phyloP scores from a whole-genome alignment of 2,113 vertebrate genomes.

The Gila orcuttii region DNA sequence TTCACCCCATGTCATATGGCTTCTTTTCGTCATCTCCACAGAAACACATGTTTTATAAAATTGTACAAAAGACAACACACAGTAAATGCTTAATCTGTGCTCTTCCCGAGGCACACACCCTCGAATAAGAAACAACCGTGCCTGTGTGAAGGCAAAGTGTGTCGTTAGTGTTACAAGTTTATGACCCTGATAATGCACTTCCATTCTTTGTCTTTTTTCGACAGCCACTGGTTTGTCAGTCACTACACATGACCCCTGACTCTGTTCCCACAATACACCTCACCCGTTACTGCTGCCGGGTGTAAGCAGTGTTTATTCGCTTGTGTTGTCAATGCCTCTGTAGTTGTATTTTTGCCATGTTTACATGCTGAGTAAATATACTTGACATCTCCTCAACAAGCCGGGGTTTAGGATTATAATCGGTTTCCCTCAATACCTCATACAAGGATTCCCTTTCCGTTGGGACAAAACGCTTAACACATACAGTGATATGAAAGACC shows the following conservation, averaged over 20 bases:
- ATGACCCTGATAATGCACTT: slow-evolving; percentile 28
- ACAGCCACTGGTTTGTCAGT: not conserved
- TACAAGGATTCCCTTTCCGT: no score
- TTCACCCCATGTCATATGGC: not conserved
- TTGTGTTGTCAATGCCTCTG: not conserved
- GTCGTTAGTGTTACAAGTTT: not conserved
- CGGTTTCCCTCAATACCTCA: no score
- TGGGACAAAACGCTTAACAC: no score
- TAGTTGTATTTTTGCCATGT: not conserved
- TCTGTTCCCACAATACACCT: slow-evolving; percentile 20
- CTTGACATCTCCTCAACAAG: not conserved
- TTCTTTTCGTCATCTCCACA: not conserved
- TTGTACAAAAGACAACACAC: not conserved
- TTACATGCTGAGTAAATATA: not conserved
- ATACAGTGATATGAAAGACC: no score
- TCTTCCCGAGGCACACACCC: not conserved
- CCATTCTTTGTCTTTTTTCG: slow-evolving; percentile 11
- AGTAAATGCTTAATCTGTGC: not conserved
- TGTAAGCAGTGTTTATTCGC: not conserved
- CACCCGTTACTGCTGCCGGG: not conserved
- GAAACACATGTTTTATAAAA: not conserved
- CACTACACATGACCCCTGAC: slow-evolving; percentile 18
- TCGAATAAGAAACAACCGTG: not conserved
- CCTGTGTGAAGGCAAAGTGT: slow-evolving; percentile 11
- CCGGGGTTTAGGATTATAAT: no score